phyloP scores from a whole-genome alignment of 2,797 vertebrate species.

The Chaenodraco wilsoni region DNA sequence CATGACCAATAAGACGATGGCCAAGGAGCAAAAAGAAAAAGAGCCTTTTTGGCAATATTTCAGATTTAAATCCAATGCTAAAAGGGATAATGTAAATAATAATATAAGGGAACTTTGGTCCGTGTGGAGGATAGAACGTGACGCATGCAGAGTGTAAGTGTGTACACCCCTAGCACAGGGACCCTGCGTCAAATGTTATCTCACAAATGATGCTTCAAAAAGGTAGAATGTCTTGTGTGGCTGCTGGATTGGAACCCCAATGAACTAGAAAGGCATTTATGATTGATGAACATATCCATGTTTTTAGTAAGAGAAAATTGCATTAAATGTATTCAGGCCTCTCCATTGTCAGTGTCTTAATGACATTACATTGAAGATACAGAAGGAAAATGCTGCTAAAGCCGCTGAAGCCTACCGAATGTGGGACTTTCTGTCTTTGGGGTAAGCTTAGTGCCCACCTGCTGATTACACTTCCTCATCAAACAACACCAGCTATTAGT shows the following conservation, averaged over 20 bases:
- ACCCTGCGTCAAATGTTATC: too few species aligned
- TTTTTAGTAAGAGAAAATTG: neutral
- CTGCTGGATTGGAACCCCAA: neutral
- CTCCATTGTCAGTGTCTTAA: neutral
- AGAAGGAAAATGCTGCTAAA: conserved; percentile 42
- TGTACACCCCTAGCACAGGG: too few species aligned
- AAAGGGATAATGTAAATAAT: too few species aligned
- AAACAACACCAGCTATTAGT: conserved; percentile 74
- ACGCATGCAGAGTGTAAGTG: too few species aligned
- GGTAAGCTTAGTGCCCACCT: conserved; percentile 62
- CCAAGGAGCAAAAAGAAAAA: too few species aligned
- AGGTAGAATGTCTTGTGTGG: neutral
- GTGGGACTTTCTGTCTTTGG: conserved; percentile 64
- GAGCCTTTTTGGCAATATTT: too few species aligned
- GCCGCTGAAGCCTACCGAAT: conserved; percentile 27
- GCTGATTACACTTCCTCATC: conserved; percentile 63
- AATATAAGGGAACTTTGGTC: too few species aligned
- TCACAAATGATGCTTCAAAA: neutral
- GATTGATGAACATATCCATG: neutral
- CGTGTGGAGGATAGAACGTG: too few species aligned
- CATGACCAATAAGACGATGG: too few species aligned
- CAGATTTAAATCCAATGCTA: too few species aligned
- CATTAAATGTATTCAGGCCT: neutral
- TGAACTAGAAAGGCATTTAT: neutral
- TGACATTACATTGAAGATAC: conserved; percentile 17